Percentiles rank a stretch among this genome's conserved stretches.
Conservation (phyloP, 2,113 vertebrate species). For the Sminthopsis crassicaudata region DNA sequence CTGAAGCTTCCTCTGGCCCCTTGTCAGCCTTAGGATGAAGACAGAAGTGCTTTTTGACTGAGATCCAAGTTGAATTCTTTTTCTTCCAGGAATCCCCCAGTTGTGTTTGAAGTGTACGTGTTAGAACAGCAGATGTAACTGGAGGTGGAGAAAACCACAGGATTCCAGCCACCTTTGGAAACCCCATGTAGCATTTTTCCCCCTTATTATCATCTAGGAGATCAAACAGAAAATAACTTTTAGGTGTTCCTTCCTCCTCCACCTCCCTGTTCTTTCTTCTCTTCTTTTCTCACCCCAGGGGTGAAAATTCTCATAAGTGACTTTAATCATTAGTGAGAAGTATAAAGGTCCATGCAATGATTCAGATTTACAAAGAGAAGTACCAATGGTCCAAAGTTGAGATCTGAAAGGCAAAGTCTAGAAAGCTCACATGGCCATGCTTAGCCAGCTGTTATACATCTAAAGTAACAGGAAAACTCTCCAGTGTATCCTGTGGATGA, state of each 20-base stretch:
- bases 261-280: conserved; percentile 60
- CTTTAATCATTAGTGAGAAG: conserved; percentile 69
- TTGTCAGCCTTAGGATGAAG: conserved; percentile 67
- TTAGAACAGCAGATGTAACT: conserved; percentile 66
- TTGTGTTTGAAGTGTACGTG: conserved; percentile 78
- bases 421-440: background rate
- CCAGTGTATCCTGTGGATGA: background rate
- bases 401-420: conserved; percentile 30
- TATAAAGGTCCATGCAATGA: conserved; percentile 63
- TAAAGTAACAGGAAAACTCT: background rate
- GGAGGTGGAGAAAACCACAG: conserved; percentile 46
- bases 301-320: conserved; percentile 46
- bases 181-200: conserved; percentile 1
- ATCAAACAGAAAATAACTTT: conserved; percentile 68
- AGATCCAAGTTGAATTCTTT: conserved; percentile 75
- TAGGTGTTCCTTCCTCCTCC: background rate
- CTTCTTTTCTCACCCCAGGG: conserved; percentile 64
- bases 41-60: conserved; percentile 73
- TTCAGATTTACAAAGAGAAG: conserved; percentile 67
- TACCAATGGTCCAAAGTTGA: conserved; percentile 24
- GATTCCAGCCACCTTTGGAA: conserved; percentile 57
- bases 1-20: background rate
- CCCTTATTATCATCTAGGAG: conserved; percentile 54
- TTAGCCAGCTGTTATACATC: background rate
- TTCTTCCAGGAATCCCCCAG: conserved; percentile 78